Evolutionary conservation across 2,888 invertebrate genomes (phyloP).

Genomic region (Macrosoma leucophasiata): DNA sequence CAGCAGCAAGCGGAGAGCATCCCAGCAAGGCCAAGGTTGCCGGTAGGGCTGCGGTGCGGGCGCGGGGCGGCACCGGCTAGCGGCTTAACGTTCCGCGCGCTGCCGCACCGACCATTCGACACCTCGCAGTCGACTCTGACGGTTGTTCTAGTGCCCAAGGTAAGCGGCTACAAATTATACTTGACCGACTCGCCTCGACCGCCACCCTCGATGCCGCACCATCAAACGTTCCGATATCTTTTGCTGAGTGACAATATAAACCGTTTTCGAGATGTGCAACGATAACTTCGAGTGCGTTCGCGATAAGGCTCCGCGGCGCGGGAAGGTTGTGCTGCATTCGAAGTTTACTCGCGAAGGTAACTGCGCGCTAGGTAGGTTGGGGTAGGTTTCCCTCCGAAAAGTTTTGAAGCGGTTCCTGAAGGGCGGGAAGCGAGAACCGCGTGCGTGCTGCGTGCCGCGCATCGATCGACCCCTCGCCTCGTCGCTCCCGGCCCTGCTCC

Average conservation of each 20-base stretch:
- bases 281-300: slow-evolving; percentile 59
- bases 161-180: slow-evolving; percentile 58
- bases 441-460: slow-evolving; percentile 64
- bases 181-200: slow-evolving; percentile 30
- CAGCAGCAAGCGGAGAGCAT: slow-evolving; percentile 40
- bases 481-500: slow-evolving; percentile 52
- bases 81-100: slow-evolving; percentile 70
- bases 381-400: slow-evolving; percentile 68
- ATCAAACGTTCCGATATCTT: slow-evolving; percentile 37
- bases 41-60: slow-evolving; percentile 61
- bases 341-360: slow-evolving; percentile 54
- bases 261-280: slow-evolving; percentile 52
- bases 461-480: slow-evolving; percentile 71
- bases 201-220: slow-evolving; percentile 35
- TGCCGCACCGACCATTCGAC: slow-evolving; percentile 71
- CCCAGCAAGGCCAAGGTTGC: slow-evolving; percentile 71
- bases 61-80: slow-evolving; percentile 53
- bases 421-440: slow-evolving; percentile 67
- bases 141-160: slow-evolving; percentile 74
- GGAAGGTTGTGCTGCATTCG: slow-evolving; percentile 49
- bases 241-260: slow-evolving; percentile 50
- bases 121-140: slow-evolving; percentile 75
- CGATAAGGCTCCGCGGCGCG: slow-evolving; percentile 50
- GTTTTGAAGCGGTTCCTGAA: slow-evolving; percentile 65
- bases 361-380: slow-evolving; percentile 36